phyloP scores from a whole-genome alignment of 2,888 invertebrate species.

The Sinodicranocentrus sp. region DNA sequence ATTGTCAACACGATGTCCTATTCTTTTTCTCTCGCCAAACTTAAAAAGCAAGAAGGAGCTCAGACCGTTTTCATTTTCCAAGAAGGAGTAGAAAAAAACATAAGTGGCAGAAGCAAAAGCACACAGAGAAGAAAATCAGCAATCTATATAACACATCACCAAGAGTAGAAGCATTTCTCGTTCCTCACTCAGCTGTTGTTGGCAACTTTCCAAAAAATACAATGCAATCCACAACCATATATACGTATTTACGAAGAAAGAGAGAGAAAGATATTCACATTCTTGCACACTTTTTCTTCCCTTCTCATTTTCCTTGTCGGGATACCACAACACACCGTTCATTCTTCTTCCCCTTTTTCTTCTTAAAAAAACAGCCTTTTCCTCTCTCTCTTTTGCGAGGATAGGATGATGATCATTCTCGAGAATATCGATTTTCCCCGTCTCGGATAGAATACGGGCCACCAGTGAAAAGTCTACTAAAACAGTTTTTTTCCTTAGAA shows the following conservation, averaged over 20 bases:
- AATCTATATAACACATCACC: no score
- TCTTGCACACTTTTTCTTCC: slow-evolving; percentile 9
- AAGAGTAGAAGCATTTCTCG: background rate
- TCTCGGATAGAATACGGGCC: background rate
- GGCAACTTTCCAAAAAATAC: slow-evolving; percentile 46
- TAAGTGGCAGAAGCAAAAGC: no score
- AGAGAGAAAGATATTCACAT: background rate
- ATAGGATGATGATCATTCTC: slow-evolving; percentile 22
- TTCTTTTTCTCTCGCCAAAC: no score
- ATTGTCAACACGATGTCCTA: no score
- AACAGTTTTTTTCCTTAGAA: no score
- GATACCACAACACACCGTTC: slow-evolving; percentile 28
- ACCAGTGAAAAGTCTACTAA: no score
- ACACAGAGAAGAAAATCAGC: no score
- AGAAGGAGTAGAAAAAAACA: no score
- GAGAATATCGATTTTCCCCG: slow-evolving; percentile 41
- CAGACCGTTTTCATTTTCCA: no score
- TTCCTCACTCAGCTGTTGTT: slow-evolving; percentile 40
- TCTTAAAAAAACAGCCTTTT: background rate
- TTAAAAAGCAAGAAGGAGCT: no score
- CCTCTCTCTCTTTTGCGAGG: background rate
- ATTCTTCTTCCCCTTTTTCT: background rate
- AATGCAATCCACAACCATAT: slow-evolving; percentile 12
- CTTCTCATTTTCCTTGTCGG: slow-evolving; percentile 21
- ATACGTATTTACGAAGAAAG: background rate